Percentiles rank a stretch among this genome's conserved stretches.
phyloP scores from a whole-genome alignment of 2,888 invertebrate genomes.

The Chaitophorus viminalis region DNA sequence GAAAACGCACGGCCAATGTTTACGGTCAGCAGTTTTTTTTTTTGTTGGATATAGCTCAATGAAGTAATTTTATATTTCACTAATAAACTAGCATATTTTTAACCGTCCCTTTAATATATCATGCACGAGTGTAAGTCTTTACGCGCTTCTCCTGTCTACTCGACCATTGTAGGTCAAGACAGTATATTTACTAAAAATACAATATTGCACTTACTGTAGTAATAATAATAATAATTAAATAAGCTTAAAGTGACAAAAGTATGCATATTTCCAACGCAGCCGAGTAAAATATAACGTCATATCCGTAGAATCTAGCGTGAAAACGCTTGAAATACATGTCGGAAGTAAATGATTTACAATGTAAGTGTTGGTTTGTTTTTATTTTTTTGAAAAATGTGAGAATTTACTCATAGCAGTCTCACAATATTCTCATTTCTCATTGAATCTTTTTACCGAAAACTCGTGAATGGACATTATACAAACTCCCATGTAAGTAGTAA shows the following conservation, averaged over 20 bases:
- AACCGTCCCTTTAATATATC: not conserved
- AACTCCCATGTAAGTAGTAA: not conserved
- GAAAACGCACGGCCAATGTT: not conserved
- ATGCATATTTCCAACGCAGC: not conserved
- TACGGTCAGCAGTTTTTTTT: not conserved
- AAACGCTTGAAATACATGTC: not conserved
- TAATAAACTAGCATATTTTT: not conserved
- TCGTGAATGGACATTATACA: not conserved
- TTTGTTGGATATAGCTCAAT: conserved; percentile 6
- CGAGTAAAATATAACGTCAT: not conserved
- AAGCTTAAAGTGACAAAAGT: not conserved
- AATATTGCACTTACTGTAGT: not conserved
- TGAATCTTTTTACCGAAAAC: not conserved
- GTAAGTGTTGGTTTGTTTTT: not conserved
- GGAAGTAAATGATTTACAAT: not conserved
- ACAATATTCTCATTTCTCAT: not conserved
- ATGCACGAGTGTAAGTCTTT: not conserved
- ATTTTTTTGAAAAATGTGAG: not conserved
- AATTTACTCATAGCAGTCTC: not conserved
- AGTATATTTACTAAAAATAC: conserved; percentile 2
- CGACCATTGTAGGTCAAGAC: conserved; percentile 5
- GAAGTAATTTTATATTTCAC: not conserved
- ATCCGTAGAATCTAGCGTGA: not conserved
- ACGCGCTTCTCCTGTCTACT: not conserved
- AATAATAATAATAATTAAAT: not conserved